Evolutionary conservation across 2,797 vertebrate genomes (phyloP), one percentile per base, ranked within the genome.

Genomic region (Trachurus trachurus): DNA sequence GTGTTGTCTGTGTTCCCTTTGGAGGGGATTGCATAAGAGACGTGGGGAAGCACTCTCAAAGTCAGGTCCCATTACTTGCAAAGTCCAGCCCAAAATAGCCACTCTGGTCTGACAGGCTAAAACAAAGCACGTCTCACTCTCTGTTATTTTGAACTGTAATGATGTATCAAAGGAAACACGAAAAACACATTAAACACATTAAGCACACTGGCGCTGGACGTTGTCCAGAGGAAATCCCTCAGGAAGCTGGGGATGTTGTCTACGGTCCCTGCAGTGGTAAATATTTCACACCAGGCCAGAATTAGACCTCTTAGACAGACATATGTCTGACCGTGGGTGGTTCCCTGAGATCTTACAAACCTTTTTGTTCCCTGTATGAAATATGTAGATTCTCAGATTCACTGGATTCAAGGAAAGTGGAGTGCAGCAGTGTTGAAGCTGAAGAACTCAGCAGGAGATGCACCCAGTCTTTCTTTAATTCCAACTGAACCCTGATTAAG

Each of bases 131-230:
- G 67, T 45, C 52, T 68, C 53, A 71, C 54, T 40, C 61, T 57
- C 16, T 2, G 11, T 71, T 62, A 66, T 80, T 70, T 71, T 66
- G 40, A 15, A 81, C 31, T 70, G 53, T 57, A 74, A 81, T 58
- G n/a, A 86, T 75, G 66, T 66, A 65, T 78, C 52, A 77, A 53
- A 75, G 17, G 57, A 76, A 88, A 89, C 89, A 90, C 57, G 82
- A 57, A 84, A 91, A 90, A 66, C 17, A 80, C 80, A 89, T 91
- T 90, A 86, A 84, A 81, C 22, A 76, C 80, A 89, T 91, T 90
- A 86, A 84, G 80, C 22, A 76, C 61, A 76, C 67, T 71, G 79
- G 49, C 49, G 49, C 21, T 50, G 6, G 45, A 34, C 53, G 63
- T 31, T 81, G 71, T 74, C 56, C 40, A 13, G 26, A 60, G 69